Conservation (phyloP, 2,888 invertebrate species). For the Tolmerus cingulatus region DNA sequence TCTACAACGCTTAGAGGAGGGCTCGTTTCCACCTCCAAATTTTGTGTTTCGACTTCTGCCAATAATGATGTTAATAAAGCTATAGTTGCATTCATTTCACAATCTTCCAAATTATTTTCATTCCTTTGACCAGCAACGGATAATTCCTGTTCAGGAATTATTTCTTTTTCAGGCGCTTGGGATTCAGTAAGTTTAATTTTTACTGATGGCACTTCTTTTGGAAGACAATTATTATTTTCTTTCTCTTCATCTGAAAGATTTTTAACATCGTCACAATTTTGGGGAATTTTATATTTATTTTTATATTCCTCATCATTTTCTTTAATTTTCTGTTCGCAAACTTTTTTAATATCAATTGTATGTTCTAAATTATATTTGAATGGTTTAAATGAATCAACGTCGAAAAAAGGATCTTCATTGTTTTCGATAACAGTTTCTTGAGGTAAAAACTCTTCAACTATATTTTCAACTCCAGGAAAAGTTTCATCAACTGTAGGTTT, state of each 20-base stretch:
- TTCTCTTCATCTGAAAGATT: neutral
- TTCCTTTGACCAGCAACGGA: neutral
- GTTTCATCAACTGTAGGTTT: neutral
- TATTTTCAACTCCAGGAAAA: neutral
- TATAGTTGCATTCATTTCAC: neutral
- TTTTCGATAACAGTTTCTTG: neutral
- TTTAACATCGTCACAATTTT: neutral
- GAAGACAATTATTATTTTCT: neutral
- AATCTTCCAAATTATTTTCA: neutral
- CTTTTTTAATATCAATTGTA: neutral
- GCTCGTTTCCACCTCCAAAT: neutral
- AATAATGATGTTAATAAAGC: neutral
- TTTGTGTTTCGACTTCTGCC: neutral
- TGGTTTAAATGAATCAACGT: neutral
- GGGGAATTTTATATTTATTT: neutral
- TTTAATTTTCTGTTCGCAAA: neutral
- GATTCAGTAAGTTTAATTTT: neutral
- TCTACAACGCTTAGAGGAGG: neutral
- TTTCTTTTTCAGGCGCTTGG: neutral
- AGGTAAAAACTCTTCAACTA: neutral
- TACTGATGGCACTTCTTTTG: neutral
- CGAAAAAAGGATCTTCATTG: neutral
- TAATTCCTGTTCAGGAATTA: neutral
- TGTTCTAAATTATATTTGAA: neutral
- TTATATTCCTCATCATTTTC: neutral